Percentiles rank a stretch among this genome's conserved stretches.
phyloP scores from a whole-genome alignment of 1,140 invertebrate species.

The Ceratosolen solmsi region DNA sequence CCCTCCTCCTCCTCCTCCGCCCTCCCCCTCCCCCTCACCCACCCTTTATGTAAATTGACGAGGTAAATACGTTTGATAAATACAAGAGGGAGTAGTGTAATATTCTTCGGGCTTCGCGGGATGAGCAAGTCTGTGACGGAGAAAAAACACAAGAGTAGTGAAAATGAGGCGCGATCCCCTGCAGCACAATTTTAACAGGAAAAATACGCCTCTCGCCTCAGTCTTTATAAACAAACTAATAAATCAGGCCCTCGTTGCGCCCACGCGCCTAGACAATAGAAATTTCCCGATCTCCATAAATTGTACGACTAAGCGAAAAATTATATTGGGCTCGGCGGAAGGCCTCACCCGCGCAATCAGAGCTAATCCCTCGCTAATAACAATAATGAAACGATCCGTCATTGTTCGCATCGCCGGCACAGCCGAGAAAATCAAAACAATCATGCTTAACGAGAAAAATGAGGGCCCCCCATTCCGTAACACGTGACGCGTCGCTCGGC shows the following conservation, averaged over 20 bases:
- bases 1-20: too few relatives aligned
- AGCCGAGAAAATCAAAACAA: constrained; percentile 32
- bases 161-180: too few relatives aligned
- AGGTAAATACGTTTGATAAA: too few relatives aligned
- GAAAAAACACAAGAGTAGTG: too few relatives aligned
- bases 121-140: too few relatives aligned
- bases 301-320: constrained; percentile 26
- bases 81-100: too few relatives aligned
- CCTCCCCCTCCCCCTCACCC: too few relatives aligned
- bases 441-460: constrained; percentile 13
- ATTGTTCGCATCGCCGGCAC: constrained; percentile 23
- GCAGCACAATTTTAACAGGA: background rate
- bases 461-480: background rate
- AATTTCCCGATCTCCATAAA: constrained; percentile 42
- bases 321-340: constrained; percentile 1
- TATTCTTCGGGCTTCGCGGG: too few relatives aligned
- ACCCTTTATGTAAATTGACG: too few relatives aligned
- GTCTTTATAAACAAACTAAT: constrained; percentile 14
- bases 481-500: background rate
- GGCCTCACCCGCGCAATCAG: background rate
- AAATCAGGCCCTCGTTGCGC: background rate
- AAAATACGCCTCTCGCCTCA: background rate
- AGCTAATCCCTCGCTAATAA: constrained; percentile 6
- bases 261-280: constrained; percentile 4
- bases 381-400: constrained; percentile 41